Conservation (phyloP, 1,140 invertebrate species). For the Hylaeus anthracinus region DNA sequence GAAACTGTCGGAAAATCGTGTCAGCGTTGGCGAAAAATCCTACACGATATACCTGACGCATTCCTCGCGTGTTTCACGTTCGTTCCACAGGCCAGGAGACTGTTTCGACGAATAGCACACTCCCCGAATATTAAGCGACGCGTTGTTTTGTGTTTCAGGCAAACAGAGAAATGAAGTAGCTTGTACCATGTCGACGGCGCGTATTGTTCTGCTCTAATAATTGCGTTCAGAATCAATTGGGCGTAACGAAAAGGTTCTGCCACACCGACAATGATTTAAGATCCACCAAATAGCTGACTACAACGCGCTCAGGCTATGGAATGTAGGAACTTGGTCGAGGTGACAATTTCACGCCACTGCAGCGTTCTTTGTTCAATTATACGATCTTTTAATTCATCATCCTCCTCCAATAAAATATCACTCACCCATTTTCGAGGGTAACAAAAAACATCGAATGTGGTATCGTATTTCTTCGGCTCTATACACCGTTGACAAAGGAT, state of each 20-base stretch:
- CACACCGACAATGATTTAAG: slow-evolving; percentile 55
- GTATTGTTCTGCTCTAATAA: slow-evolving; percentile 65
- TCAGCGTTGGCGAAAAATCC: not conserved
- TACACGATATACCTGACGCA: slow-evolving; percentile 5
- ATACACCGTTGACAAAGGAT: too few relatives aligned
- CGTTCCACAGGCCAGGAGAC: not conserved
- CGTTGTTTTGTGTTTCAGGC: slow-evolving; percentile 2
- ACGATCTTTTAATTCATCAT: too few relatives aligned
- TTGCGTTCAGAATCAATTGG: slow-evolving; percentile 58
- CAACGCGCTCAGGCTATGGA: not conserved
- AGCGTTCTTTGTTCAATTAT: too few relatives aligned
- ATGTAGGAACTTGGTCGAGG: not conserved
- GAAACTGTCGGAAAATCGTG: not conserved
- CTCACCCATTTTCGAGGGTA: too few relatives aligned
- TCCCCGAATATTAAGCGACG: slow-evolving; percentile 6
- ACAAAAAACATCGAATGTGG: too few relatives aligned
- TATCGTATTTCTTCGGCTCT: too few relatives aligned
- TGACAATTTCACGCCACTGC: slow-evolving; percentile 5
- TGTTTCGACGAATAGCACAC: slow-evolving; percentile 29
- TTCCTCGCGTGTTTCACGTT: slow-evolving; percentile 15
- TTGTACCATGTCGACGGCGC: slow-evolving; percentile 37
- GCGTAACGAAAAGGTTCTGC: slow-evolving; percentile 57
- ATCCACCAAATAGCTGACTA: slow-evolving; percentile 23
- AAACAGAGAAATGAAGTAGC: slow-evolving; percentile 26
- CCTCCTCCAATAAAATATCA: too few relatives aligned